Evolutionary conservation across 2,888 invertebrate species (phyloP), one percentile per base, ranked within the genome.

Genomic region (Pterobdella sp.): DNA sequence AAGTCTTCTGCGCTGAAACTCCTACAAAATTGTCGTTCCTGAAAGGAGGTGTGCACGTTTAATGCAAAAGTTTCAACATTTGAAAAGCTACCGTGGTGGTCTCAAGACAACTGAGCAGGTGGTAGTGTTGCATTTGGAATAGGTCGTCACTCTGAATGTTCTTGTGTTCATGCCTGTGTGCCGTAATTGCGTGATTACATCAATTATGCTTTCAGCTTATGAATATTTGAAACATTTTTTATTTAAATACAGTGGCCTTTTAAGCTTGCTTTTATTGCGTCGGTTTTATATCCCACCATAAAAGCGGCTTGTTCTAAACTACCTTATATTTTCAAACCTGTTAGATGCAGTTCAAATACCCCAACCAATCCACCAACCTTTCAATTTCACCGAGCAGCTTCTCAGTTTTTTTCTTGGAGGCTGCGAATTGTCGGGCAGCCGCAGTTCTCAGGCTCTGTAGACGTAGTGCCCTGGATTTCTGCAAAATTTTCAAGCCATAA

Each of bases 391-490:
- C 76, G 72, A 80, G 73, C 42, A 79, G 76, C 74, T 82, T 95
- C 82, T 98, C 96, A 1, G 95, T 94, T 0, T 96, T 95, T 84
- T 96, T 96, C 88, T 98, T 98, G 87, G 96, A 95, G 83, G 90
- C 92, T 78, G 96, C 94, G 85, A 98, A 95, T 1, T 97, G 97
- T 1, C 96, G 96, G 1, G 97, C 96, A 26, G 94, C 95, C 1
- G 97, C 96, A 72, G 96, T 97, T 85, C 98, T 98, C 73, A 97
- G 97, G 83, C 97, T 95, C 76, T 95, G 90, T 81, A 98, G 97
- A 76, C 98, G 90, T 49, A 97, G 96, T 84, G 97, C 88, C 74
- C 98, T 90, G 37, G 98, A 97, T 93, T 97, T 97, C 98, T 98
- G 89, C n/a, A n/a, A n/a, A n/a, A n/a, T n/a, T n/a, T n/a, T n/a